Evolutionary conservation across 2,888 invertebrate species (phyloP).

Genomic region (Adela reaumurella): DNA sequence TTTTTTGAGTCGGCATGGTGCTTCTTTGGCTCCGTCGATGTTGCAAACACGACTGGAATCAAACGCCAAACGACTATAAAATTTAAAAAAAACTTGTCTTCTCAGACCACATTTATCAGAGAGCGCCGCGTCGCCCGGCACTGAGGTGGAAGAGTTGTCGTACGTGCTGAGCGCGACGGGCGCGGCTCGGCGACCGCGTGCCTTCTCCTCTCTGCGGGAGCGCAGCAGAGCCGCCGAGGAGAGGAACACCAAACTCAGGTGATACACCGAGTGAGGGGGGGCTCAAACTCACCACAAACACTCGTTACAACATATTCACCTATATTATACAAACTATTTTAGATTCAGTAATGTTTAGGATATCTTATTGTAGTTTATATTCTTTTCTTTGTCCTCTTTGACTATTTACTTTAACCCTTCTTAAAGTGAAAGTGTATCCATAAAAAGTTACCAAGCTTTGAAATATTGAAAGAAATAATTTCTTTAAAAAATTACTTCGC

Average conservation of each 20-base stretch:
- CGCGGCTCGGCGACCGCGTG: conserved; percentile 61
- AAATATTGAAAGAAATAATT: no score
- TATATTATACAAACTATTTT: background rate
- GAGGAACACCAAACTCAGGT: conserved; percentile 39
- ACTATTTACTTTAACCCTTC: background rate
- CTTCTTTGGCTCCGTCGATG: no score
- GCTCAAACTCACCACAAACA: no score
- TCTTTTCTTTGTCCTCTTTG: background rate
- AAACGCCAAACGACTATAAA: background rate
- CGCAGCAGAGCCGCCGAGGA: conserved; percentile 34
- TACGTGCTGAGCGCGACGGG: conserved; percentile 56
- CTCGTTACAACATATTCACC: background rate
- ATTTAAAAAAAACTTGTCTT: background rate
- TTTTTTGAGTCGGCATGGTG: no score
- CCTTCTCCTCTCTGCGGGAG: conserved; percentile 61
- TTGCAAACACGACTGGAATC: no score
- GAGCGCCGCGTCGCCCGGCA: conserved; percentile 55
- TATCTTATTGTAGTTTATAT: background rate
- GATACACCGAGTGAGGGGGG: conserved; percentile 4
- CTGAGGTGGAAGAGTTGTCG: conserved; percentile 57
- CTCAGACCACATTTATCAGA: conserved; percentile 62
- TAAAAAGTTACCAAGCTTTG: no score
- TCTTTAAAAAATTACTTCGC: no score
- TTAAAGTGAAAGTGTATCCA: no score
- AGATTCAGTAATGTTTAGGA: background rate